These are phyloP conservation scores for Ciconia stormi DNA, from an alignment of 2,113 vertebrate genomes.

Conservation along the genomic window DNA sequence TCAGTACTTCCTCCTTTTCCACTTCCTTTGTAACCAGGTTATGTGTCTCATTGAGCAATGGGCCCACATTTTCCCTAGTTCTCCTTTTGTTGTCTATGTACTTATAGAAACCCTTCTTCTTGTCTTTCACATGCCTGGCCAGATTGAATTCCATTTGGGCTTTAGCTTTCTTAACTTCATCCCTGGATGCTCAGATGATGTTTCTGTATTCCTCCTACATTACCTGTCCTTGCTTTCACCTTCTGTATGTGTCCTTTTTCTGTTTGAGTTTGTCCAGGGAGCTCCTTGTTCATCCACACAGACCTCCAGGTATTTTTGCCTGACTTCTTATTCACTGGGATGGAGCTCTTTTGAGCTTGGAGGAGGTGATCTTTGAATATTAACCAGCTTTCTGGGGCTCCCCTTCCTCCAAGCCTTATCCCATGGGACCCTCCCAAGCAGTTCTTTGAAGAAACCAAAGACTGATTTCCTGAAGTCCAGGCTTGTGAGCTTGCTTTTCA, in stretches of 20 bases:
- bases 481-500: not conserved
- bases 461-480: not conserved
- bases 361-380: not conserved
- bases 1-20: not conserved
- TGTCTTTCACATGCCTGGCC: not conserved
- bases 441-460: not conserved
- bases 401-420: not conserved
- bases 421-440: not conserved
- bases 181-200: not conserved
- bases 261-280: not conserved
- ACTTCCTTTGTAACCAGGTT: too few relatives aligned
- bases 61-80: not conserved
- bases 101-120: not conserved
- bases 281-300: not conserved
- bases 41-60: too few relatives aligned
- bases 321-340: not conserved
- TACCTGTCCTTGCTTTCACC: fast-evolving
- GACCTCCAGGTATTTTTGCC: not conserved
- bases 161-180: not conserved
- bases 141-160: not conserved
- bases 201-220: not conserved
- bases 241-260: not conserved
- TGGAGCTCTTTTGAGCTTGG: not conserved
- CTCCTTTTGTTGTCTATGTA: not conserved
- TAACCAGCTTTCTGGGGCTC: not conserved